Evolutionary conservation across 2,888 invertebrate species (phyloP).

Genomic region (Drosophila algonquin): DNA sequence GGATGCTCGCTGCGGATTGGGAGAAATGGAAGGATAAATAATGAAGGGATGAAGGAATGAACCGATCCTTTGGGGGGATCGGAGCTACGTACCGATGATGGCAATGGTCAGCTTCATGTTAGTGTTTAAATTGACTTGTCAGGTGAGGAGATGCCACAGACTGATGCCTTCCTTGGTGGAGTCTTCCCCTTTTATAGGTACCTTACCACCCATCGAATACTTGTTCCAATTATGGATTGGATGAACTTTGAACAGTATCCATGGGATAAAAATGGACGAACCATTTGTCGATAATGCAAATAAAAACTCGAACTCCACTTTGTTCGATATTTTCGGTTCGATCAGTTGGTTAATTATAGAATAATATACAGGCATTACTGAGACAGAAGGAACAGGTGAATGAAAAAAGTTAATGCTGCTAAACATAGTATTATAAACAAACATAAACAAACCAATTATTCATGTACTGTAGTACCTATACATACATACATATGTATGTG

Average conservation of each 20-base stretch:
- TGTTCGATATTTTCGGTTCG: not conserved
- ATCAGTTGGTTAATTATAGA: not conserved
- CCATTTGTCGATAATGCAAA: constrained; percentile 24
- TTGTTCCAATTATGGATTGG: not conserved
- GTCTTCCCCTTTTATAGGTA: constrained; percentile 19
- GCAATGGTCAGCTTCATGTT: constrained; percentile 31
- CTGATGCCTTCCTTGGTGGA: constrained; percentile 6
- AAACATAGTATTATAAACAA: not conserved
- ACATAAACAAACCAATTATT: no score
- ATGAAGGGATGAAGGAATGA: not conserved
- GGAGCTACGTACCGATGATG: not conserved
- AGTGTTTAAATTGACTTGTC: constrained; percentile 1
- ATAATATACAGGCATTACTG: not conserved
- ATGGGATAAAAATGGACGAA: constrained; percentile 22
- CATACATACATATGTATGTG: no score
- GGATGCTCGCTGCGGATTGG: constrained; percentile 4
- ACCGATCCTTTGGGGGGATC: not conserved
- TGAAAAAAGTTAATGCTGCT: not conserved
- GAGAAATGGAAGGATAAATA: no score
- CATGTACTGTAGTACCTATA: no score
- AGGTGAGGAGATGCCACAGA: constrained; percentile 2
- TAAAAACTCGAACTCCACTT: not conserved
- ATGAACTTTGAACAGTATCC: constrained; percentile 2
- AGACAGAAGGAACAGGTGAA: not conserved
- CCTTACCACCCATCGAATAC: no score